Percentiles rank a stretch among this genome's conserved stretches.
These are phyloP conservation scores for Macrotus californicus DNA, from an alignment of 2,113 vertebrate genomes.

Conservation along the genomic window DNA sequence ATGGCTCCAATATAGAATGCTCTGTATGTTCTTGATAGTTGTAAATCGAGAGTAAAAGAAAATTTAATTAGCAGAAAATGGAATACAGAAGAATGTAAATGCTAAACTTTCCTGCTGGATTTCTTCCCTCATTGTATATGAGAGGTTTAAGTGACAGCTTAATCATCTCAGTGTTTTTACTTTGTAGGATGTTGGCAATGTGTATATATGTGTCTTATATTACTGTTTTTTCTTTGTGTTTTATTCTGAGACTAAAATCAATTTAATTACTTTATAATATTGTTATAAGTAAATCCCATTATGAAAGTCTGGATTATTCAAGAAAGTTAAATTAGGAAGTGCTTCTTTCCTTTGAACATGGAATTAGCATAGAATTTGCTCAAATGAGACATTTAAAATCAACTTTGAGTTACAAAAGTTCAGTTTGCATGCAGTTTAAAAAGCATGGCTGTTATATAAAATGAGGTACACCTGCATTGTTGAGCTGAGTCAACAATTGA, in stretches of 20 bases:
- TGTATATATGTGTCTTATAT: background rate
- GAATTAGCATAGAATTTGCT: slow-evolving; percentile 43
- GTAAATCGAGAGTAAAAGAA: slow-evolving; percentile 9
- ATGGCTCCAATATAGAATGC: background rate
- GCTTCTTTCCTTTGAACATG: slow-evolving; percentile 51
- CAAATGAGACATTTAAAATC: slow-evolving; percentile 42
- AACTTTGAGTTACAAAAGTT: slow-evolving; percentile 51
- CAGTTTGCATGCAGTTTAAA: slow-evolving; percentile 11
- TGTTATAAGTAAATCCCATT: slow-evolving; percentile 50
- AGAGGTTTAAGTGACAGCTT: slow-evolving; percentile 13
- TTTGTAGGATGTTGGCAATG: background rate
- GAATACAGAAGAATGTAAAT: background rate
- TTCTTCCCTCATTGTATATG: background rate
- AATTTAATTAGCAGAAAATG: background rate
- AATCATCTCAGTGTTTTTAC: background rate
- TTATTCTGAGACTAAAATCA: slow-evolving; percentile 37
- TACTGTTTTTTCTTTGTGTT: slow-evolving; percentile 6
- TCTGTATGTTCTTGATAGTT: background rate
- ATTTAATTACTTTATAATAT: slow-evolving; percentile 53
- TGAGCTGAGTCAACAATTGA: background rate
- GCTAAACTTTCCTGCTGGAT: background rate
- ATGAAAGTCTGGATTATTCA: slow-evolving; percentile 48
- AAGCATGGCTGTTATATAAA: background rate
- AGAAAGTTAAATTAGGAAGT: slow-evolving; percentile 47
- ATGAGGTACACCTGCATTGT: background rate